These are phyloP conservation scores for Gonioctena quinquepunctata DNA, from an alignment of 1,140 invertebrate species.

Conservation along the genomic window DNA sequence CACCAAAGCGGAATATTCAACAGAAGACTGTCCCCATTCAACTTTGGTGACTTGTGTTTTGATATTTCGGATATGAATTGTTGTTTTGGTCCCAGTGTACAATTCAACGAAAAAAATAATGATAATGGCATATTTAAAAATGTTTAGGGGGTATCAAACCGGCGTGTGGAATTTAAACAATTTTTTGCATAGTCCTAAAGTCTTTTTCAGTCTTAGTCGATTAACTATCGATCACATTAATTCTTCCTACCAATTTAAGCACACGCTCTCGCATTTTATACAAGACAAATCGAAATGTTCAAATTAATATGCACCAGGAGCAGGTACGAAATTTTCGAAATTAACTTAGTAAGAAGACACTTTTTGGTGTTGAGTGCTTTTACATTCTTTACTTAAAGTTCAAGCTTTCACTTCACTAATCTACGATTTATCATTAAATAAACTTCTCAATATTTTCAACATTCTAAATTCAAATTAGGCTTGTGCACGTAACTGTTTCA, in stretches of 20 bases:
- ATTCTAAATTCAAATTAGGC: conserved; percentile 11
- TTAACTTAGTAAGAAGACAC: conserved; percentile 47
- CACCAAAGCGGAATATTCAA: conserved; percentile 14
- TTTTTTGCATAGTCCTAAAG: conserved; percentile 30
- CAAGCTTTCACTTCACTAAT: neutral
- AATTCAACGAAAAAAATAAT: conserved; percentile 27
- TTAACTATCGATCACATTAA: conserved; percentile 43
- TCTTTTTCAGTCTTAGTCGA: conserved; percentile 45
- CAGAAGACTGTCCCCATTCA: neutral
- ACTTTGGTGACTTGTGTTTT: conserved; percentile 32
- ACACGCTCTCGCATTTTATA: neutral
- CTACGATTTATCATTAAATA: conserved; percentile 21
- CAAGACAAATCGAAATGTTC: conserved; percentile 15
- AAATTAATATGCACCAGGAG: conserved; percentile 28
- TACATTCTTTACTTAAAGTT: neutral
- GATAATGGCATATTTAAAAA: conserved; percentile 49
- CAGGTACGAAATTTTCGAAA: conserved; percentile 38
- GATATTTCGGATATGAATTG: conserved; percentile 51
- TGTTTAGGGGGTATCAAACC: conserved; percentile 13
- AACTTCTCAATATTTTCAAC: conserved; percentile 20
- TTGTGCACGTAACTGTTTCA: conserved; percentile 1
- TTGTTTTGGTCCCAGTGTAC: conserved; percentile 49
- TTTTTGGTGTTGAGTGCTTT: conserved; percentile 45
- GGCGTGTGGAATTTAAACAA: conserved; percentile 4
- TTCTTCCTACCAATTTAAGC: conserved; percentile 31